These are phyloP conservation scores for Drosophila lacteicornis DNA, from an alignment of 1,140 invertebrate species.

Conservation along the genomic window DNA sequence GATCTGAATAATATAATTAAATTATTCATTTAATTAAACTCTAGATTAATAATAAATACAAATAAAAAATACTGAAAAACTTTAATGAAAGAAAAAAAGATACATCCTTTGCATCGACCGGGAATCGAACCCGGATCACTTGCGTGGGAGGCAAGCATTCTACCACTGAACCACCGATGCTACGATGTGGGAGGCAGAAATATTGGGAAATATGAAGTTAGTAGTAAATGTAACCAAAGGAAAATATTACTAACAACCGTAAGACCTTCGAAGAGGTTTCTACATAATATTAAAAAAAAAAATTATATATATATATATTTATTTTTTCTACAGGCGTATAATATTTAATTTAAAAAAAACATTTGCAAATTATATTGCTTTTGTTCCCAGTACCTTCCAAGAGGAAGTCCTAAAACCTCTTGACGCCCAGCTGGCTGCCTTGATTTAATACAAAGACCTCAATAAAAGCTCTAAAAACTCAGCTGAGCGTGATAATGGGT, in stretches of 20 bases:
- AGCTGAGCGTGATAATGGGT: conserved; percentile 28
- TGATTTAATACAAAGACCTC: neutral
- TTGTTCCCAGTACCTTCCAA: too few relatives aligned
- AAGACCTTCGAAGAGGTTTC: too few relatives aligned
- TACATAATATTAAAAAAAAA: too few relatives aligned
- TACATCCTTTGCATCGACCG: conserved; percentile 89
- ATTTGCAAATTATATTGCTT: too few relatives aligned
- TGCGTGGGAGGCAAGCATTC: conserved; percentile 93
- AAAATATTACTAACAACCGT: neutral
- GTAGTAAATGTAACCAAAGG: neutral
- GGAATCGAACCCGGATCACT: conserved; percentile 94
- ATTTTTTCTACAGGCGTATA: neutral
- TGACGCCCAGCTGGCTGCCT: conserved; percentile 14
- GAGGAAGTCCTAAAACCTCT: neutral
- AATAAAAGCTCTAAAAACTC: neutral
- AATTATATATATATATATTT: too few relatives aligned
- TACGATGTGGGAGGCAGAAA: neutral
- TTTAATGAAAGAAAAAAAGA: neutral
- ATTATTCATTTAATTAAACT: too few relatives aligned
- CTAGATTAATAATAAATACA: too few relatives aligned
- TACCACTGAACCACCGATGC: conserved; percentile 89
- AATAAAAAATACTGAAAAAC: too few relatives aligned
- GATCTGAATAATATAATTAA: too few relatives aligned
- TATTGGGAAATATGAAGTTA: neutral
- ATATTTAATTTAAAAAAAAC: too few relatives aligned